phyloP scores from a whole-genome alignment of 2,113 vertebrate genomes.

The Melanocharis versteri region DNA sequence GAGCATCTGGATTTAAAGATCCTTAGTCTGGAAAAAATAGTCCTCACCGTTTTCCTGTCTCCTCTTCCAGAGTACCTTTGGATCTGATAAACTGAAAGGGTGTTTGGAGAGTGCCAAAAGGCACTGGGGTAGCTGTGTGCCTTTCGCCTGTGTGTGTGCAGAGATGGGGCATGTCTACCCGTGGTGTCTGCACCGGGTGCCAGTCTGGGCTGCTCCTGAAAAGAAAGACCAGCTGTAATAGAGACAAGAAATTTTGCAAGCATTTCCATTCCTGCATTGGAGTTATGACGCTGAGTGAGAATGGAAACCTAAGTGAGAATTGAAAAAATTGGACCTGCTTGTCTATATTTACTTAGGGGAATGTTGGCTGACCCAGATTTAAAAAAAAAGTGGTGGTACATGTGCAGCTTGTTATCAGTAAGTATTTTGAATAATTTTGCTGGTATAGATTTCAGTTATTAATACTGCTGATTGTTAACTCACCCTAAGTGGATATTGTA shows the following conservation, averaged over 20 bases:
- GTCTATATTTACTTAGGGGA: neutral
- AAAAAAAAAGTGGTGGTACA: neutral
- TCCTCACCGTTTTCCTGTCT: neutral
- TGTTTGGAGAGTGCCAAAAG: neutral
- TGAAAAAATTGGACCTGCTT: neutral
- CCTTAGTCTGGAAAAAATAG: neutral
- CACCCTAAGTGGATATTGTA: neutral
- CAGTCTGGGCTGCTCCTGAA: neutral
- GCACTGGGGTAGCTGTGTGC: fast-evolving
- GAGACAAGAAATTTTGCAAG: neutral
- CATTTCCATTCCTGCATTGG: neutral
- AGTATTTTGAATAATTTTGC: neutral
- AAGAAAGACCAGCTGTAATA: neutral
- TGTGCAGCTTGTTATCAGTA: neutral
- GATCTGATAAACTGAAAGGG: neutral
- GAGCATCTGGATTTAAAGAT: neutral
- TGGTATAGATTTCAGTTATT: neutral
- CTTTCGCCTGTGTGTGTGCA: fast-evolving
- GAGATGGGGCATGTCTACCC: neutral
- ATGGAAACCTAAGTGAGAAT: neutral
- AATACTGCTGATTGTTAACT: neutral
- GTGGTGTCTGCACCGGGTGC: fast-evolving
- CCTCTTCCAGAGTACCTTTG: neutral
- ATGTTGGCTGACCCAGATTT: neutral
- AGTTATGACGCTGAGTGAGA: neutral